phyloP scores from a whole-genome alignment of 2,888 invertebrate species.

The Leptura quadrifasciata region DNA sequence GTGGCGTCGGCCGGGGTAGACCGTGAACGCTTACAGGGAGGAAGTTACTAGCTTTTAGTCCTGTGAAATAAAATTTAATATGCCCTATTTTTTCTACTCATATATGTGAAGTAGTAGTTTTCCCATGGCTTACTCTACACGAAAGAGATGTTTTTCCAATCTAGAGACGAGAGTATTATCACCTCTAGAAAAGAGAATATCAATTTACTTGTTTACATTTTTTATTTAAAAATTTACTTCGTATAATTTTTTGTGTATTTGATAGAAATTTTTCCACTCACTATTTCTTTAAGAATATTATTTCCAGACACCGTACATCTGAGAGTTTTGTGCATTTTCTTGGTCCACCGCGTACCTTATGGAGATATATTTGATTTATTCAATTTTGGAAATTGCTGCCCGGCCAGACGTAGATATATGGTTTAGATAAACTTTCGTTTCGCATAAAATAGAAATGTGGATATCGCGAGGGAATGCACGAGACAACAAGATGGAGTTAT shows the following conservation, averaged over 20 bases:
- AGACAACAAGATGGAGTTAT: conserved; percentile 46
- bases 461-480: conserved; percentile 42
- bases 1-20: neutral
- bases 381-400: conserved; percentile 68
- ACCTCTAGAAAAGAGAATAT: too few species aligned
- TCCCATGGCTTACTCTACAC: too few species aligned
- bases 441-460: conserved; percentile 49
- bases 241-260: too few species aligned
- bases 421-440: conserved; percentile 67
- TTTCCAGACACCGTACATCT: neutral
- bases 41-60: too few species aligned
- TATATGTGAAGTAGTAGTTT: too few species aligned
- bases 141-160: too few species aligned
- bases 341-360: neutral
- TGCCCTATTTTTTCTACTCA: too few species aligned
- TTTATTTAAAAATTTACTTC: too few species aligned
- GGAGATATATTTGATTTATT: conserved; percentile 65
- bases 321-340: neutral
- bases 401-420: conserved; percentile 67
- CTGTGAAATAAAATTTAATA: too few species aligned
- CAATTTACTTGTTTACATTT: too few species aligned
- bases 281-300: neutral
- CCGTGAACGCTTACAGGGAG: neutral
- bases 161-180: too few species aligned
- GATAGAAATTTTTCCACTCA: too few species aligned